Base-by-base conservation (phyloP, 2,888 invertebrate species). In the Nomada fabriciana region DNA sequence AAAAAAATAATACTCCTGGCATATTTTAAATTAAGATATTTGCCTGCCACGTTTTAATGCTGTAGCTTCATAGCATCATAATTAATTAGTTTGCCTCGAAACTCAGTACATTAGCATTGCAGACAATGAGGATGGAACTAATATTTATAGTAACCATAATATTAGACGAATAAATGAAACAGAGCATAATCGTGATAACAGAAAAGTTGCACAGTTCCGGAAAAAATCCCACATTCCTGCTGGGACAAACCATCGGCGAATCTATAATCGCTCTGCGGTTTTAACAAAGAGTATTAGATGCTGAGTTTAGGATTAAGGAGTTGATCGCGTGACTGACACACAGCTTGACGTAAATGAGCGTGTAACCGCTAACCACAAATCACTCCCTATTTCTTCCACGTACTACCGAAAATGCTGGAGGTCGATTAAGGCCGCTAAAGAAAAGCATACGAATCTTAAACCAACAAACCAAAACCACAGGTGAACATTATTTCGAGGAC, bases 261-360 rank as follows among this genome's bases (percentile, higher is more conserved):
- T 78, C 18, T n/a, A 23, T 63, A 3, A 29, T 50, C 9, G 50
- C 13, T 18, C 25, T 57, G 70, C 20, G 70, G 60, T 80, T 70
- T 73, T 42, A n/a, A 50, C 36, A n/a, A 50, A 42, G 11, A 13
- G 20, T 68, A 43, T 77, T 55, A 67, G 61, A 67, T 13, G 36
- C 20, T 15, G 2, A 52, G 42, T 13, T 67, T 67, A 43, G 52
- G 13, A 80, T 71, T 67, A 80, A 64, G 76, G 73, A 65, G 75
- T 67, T 79, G 83, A 87, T 89, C 89, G 89, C 89, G 89, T 89
- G 89, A 89, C 89, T 74, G 81, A 81, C 81, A 80, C 84, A 76
- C 85, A 83, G 85, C 83, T 80, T 71, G 61, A 53, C 71, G 84
- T 76, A 84, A 86, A 86, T 73, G 81, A 81, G 76, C 82, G 83